A percentile compares a stretch with the other conserved stretches of the same genome.
Conservation (phyloP, 2,113 vertebrate genomes). For the Laticauda colubrina region DNA sequence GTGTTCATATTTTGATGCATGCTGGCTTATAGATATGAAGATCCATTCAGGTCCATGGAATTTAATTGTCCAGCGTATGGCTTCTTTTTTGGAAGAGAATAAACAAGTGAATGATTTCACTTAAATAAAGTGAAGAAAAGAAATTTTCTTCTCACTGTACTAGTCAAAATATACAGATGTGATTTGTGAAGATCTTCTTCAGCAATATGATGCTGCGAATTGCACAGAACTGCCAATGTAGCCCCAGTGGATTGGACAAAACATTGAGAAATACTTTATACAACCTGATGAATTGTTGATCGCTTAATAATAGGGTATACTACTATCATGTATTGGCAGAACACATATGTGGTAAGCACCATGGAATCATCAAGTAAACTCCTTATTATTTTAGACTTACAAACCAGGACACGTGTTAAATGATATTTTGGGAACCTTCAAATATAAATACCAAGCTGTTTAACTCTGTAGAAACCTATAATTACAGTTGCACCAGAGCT, state of each 20-base stretch:
- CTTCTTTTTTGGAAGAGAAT: fast-evolving
- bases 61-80: not conserved
- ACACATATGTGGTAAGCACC: constrained; percentile 63
- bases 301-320: constrained; percentile 66
- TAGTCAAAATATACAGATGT: constrained; percentile 50
- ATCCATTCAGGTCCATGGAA: not conserved
- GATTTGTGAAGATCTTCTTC: constrained; percentile 35
- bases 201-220: constrained; percentile 55
- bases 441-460: constrained; percentile 64
- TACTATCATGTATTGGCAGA: constrained; percentile 67
- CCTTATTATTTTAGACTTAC: constrained; percentile 71
- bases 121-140: too few relatives aligned
- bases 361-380: constrained; percentile 72
- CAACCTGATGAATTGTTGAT: constrained; percentile 61
- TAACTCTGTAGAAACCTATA: constrained; percentile 56
- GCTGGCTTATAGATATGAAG: not conserved
- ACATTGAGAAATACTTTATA: constrained; percentile 59
- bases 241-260: constrained; percentile 54
- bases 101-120: too few relatives aligned
- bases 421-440: constrained; percentile 69
- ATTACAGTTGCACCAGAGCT: constrained; percentile 62
- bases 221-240: constrained; percentile 65
- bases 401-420: constrained; percentile 74
- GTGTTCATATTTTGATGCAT: not conserved
- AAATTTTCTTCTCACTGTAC: constrained; percentile 26